Evolutionary conservation across 2,797 vertebrate species (phyloP), one percentile per base, ranked within the genome.

Genomic region (Syndactyla subalaris): DNA sequence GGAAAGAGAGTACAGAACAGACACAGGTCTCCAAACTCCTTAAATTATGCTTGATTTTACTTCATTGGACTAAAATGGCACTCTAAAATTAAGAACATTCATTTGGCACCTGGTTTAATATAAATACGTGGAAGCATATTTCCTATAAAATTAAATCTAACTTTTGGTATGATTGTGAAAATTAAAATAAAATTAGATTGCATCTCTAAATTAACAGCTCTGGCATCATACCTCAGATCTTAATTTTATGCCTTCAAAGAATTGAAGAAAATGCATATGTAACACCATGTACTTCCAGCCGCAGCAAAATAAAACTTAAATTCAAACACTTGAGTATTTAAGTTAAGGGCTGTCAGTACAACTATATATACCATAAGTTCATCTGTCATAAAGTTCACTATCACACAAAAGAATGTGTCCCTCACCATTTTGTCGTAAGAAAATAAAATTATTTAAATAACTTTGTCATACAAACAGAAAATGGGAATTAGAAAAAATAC

Each of bases 111-210:
- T 93, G 49, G 23, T 88, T 91, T 96, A 93, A 58, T 78, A 88
- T n/a, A 86, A 88, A 91, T 95, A 89, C 23, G 83, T 67, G n/a
- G 65, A 96, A 86, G 34, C 6, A 58, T 22, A 51, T 86, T 96
- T 94, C 65, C 82, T 83, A 82, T 63, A 38, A 96, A 97, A 95
- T 78, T 26, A 95, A 78, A 96, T 67, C 24, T 84, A 88, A 18
- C n/a, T 85, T 91, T 94, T 85, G 36, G 29, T 67, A 81, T n/a
- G 27, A 95, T 82, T 91, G 49, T 29, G 71, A 51, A 36, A 46
- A 73, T 92, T 94, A 82, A 78, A 87, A 92, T 51, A 97, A 94
- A 96, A 80, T 30, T 80, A 34, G 62, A 77, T 73, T 72, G 20
- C 45, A 66, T 73, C 38, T 88, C 71, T 61, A 70, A 82, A 89